These are phyloP conservation scores for Danio kyathit DNA, from an alignment of 2,797 vertebrate species.

Conservation along the genomic window DNA sequence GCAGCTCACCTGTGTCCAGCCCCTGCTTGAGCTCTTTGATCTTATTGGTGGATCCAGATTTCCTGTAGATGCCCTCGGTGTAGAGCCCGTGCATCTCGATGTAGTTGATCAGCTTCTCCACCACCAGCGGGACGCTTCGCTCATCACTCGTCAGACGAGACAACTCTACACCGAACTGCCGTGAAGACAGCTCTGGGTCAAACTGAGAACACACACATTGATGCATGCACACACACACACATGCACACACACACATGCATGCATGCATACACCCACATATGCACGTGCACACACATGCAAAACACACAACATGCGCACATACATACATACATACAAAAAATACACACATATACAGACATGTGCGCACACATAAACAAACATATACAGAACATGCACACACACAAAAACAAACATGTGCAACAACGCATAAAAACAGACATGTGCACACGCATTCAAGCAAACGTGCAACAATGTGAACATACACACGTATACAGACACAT, in stretches of 20 bases:
- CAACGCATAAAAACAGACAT: too few species aligned
- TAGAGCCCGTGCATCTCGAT: slow-evolving; percentile 99
- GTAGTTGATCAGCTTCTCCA: slow-evolving; percentile 98
- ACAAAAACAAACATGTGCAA: too few species aligned
- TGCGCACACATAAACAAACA: too few species aligned
- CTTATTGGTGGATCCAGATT: slow-evolving; percentile 96
- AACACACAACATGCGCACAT: too few species aligned
- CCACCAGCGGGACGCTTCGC: slow-evolving; percentile 89
- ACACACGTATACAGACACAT: too few species aligned
- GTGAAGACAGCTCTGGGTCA: slow-evolving; percentile 91
- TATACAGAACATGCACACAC: too few species aligned
- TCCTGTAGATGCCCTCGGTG: slow-evolving; percentile 97
- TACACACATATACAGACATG: too few species aligned
- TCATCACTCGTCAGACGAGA: slow-evolving; percentile 94
- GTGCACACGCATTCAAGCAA: too few species aligned
- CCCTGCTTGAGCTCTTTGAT: slow-evolving; percentile 94
- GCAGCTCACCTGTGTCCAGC: slow-evolving; percentile 87
- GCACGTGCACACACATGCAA: too few species aligned
- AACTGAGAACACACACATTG: slow-evolving; percentile 77
- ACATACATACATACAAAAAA: too few species aligned
- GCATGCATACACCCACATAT: too few species aligned
- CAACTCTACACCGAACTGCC: slow-evolving; percentile 95
- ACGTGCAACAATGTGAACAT: too few species aligned
- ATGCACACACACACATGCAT: slow-evolving; percentile 21
- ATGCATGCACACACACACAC: slow-evolving; percentile 43